These are phyloP conservation scores for Hypsopygia costalis DNA, from an alignment of 2,888 invertebrate genomes.

Conservation along the genomic window DNA sequence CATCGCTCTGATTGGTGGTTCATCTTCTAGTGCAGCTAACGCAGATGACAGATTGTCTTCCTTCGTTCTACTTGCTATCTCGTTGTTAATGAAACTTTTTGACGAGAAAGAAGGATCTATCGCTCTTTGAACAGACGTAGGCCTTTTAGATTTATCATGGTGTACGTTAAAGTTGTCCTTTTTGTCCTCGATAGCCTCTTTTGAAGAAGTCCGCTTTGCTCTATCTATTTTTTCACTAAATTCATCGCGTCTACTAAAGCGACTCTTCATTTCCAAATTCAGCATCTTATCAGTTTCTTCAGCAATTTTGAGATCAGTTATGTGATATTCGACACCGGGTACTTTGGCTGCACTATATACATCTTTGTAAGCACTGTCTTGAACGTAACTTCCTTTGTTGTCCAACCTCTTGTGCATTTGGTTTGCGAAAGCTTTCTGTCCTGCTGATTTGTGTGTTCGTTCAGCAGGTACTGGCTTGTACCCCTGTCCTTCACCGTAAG, in stretches of 20 bases:
- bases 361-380: constrained; percentile 72
- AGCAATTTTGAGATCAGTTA: constrained; percentile 74
- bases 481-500: constrained; percentile 44
- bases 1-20: constrained; percentile 53
- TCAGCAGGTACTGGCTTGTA: constrained; percentile 66
- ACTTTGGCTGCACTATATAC: constrained; percentile 71
- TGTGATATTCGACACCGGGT: constrained; percentile 66
- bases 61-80: constrained; percentile 44
- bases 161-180: constrained; percentile 57
- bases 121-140: constrained; percentile 53
- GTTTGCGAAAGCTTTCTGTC: constrained; percentile 72
- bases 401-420: constrained; percentile 76
- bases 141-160: constrained; percentile 59
- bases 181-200: constrained; percentile 56
- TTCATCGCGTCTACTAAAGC: constrained; percentile 63
- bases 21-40: constrained; percentile 55
- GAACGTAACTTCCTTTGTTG: constrained; percentile 72
- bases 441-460: constrained; percentile 65
- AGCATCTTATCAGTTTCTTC: constrained; percentile 74
- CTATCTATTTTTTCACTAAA: constrained; percentile 55
- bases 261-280: constrained; percentile 62
- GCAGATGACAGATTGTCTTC: constrained; percentile 49
- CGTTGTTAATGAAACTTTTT: constrained; percentile 66
- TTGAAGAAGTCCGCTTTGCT: constrained; percentile 55
- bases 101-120: constrained; percentile 61